Evolutionary conservation across 1,140 invertebrate species (phyloP).

Genomic region (Wasmannia auropunctata): DNA sequence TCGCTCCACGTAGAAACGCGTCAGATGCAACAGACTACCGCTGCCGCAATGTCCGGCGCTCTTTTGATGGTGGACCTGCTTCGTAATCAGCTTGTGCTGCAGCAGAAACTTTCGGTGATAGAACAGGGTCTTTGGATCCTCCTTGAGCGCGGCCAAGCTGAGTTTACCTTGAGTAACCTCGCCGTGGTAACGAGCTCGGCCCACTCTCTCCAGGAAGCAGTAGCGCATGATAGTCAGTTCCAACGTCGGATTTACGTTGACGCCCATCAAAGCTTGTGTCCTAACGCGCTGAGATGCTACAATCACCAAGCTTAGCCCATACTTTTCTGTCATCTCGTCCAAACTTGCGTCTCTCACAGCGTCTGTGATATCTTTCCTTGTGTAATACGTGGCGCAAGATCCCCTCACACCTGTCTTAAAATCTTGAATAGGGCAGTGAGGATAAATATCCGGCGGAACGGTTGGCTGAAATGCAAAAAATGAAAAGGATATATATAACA

Average conservation of each 20-base stretch:
- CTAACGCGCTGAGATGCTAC: constrained; percentile 90
- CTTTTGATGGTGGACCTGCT: constrained; percentile 86
- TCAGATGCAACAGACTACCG: constrained; percentile 87
- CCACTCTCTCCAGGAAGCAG: constrained; percentile 91
- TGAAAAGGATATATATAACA: constrained; percentile 50
- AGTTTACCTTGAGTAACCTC: constrained; percentile 89
- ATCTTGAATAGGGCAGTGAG: constrained; percentile 86
- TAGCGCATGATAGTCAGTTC: constrained; percentile 88
- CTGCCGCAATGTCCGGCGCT: constrained; percentile 79
- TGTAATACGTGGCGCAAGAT: constrained; percentile 89
- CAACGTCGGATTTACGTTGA: constrained; percentile 84
- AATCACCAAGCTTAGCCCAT: constrained; percentile 88
- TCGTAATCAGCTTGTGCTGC: constrained; percentile 87
- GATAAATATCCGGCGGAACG: constrained; percentile 88
- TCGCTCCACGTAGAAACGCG: constrained; percentile 87
- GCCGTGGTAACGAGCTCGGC: constrained; percentile 89
- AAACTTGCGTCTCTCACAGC: constrained; percentile 81
- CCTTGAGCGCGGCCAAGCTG: constrained; percentile 85
- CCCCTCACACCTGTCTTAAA: constrained; percentile 86
- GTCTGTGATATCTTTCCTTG: constrained; percentile 83
- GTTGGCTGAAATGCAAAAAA: constrained; percentile 81
- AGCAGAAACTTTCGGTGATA: constrained; percentile 88
- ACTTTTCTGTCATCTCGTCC: constrained; percentile 83
- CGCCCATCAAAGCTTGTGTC: constrained; percentile 86
- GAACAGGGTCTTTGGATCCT: constrained; percentile 89